Percentiles rank a stretch among this genome's conserved stretches.
Conservation (phyloP, 2,113 vertebrate species). For the Raja brachyura region DNA sequence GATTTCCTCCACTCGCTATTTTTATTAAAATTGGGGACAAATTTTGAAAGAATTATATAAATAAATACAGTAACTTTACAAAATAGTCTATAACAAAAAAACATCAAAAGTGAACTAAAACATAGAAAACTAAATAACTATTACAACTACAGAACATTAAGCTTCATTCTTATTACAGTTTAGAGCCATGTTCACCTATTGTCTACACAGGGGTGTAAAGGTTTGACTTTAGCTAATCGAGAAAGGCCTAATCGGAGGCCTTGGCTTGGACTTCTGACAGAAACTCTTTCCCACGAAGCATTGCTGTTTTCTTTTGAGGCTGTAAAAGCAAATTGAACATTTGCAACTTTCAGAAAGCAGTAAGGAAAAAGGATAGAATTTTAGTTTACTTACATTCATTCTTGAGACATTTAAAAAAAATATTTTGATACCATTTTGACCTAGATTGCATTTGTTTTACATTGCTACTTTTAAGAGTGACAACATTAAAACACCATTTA, state of each 20-base stretch:
- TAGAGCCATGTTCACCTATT: slow-evolving; percentile 51
- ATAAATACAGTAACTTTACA: not conserved
- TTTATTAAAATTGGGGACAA: not conserved
- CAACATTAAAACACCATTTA: not conserved
- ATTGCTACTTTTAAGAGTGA: not conserved
- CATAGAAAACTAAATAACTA: not conserved
- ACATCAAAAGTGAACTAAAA: not conserved
- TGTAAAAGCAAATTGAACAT: slow-evolving; percentile 12
- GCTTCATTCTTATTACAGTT: not conserved
- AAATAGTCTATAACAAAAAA: not conserved
- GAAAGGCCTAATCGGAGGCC: slow-evolving; percentile 84
- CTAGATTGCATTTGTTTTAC: not conserved
- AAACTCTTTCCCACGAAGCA: slow-evolving; percentile 42
- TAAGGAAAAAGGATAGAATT: not conserved
- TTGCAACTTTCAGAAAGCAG: not conserved
- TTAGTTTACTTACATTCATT: not conserved
- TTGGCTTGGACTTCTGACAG: slow-evolving; percentile 68
- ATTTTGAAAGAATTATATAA: slow-evolving; percentile 1
- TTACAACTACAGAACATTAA: not conserved
- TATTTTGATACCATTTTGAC: not conserved
- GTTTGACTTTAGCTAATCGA: slow-evolving; percentile 77
- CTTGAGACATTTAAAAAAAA: not conserved
- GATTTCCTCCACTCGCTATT: not conserved
- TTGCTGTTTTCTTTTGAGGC: slow-evolving; percentile 55
- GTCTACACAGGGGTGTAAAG: slow-evolving; percentile 69